A percentile compares a stretch with the other conserved stretches of the same genome.
phyloP scores from a whole-genome alignment of 30 jellyfish, hydroid and myxozoan genomes.

The Turritopsis dohrnii region DNA sequence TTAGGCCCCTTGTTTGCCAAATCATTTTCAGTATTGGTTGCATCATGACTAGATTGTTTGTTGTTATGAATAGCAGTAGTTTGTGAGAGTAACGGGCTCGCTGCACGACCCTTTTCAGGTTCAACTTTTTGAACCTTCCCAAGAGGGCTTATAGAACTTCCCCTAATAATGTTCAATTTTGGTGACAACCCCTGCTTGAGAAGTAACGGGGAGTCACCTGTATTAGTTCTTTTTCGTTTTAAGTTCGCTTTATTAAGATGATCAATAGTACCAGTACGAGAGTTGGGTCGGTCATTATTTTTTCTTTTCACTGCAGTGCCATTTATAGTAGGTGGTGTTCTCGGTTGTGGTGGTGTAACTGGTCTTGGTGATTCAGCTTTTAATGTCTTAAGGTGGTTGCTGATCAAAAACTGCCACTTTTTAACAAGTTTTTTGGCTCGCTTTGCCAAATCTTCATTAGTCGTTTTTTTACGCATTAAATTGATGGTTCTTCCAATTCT shows the following conservation, averaged over 20 bases:
- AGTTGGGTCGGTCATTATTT: constrained; percentile 32
- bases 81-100: background rate
- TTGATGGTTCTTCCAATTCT: constrained; percentile 82
- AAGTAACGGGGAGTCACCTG: constrained; percentile 11
- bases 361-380: constrained; percentile 41
- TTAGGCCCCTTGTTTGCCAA: background rate
- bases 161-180: background rate
- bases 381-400: constrained; percentile 60
- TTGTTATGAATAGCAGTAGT: background rate
- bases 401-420: constrained; percentile 81
- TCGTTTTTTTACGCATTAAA: constrained; percentile 77
- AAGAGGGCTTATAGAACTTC: background rate
- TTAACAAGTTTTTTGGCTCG: constrained; percentile 76
- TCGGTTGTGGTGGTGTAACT: constrained; percentile 16
- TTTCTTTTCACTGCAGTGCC: constrained; percentile 39
- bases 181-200: background rate
- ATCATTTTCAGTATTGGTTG: background rate
- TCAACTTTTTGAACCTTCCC: background rate
- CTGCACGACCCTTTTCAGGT: background rate
- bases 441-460: constrained; percentile 79
- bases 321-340: constrained; percentile 43
- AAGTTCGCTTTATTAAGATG: constrained; percentile 31
- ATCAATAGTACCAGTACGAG: constrained; percentile 34
- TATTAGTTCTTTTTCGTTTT: constrained; percentile 51
- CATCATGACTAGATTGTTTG: background rate